phyloP scores from a whole-genome alignment of 2,888 invertebrate genomes.

The Synergus umbraculus region DNA sequence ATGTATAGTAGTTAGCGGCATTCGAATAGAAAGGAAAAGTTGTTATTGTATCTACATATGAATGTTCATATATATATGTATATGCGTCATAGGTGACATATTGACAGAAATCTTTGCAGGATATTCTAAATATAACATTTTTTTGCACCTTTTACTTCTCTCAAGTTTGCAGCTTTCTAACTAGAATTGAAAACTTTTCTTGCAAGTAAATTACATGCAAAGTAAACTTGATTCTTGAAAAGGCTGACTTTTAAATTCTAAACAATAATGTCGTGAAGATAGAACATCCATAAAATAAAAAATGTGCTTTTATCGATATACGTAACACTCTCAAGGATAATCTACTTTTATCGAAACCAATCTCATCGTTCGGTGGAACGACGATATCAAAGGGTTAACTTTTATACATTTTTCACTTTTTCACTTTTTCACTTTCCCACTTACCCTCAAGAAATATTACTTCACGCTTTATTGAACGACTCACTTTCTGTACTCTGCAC shows the following conservation, averaged over 20 bases:
- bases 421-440: background rate
- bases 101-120: background rate
- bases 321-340: background rate
- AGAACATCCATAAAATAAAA: background rate
- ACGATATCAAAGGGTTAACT: constrained; percentile 7
- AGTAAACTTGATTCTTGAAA: background rate
- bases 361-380: background rate
- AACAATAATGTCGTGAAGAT: background rate
- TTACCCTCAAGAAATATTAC: constrained; percentile 1
- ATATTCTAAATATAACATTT: background rate
- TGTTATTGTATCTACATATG: background rate
- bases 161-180: background rate
- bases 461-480: background rate
- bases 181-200: background rate
- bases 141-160: background rate
- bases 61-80: background rate
- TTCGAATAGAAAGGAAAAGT: constrained; percentile 1
- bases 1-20: background rate
- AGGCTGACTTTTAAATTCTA: background rate
- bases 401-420: background rate
- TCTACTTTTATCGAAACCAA: background rate
- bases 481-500: constrained; percentile 1
- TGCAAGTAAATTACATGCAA: background rate
- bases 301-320: background rate
- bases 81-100: background rate